Base-by-base conservation (phyloP, 1,140 invertebrate genomes). In the Maconellicoccus hirsutus region DNA sequence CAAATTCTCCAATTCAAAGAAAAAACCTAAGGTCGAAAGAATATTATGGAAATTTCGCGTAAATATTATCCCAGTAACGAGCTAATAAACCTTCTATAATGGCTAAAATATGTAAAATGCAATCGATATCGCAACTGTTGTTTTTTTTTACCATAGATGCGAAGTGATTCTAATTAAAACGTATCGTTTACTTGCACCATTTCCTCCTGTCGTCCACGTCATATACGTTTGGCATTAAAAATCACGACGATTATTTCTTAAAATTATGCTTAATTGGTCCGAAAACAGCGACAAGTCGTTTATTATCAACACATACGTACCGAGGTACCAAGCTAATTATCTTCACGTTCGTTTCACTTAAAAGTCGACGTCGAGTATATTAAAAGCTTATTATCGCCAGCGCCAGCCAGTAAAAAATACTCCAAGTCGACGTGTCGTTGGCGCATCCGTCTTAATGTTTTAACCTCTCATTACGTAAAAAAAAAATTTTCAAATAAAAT, bases 331-430 rank as follows among this genome's bases (percentile, higher is more conserved):
- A 52, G 6, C 42, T 52, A 52, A 52, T 52, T 52, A 52, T 52
- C 42, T 52, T 52, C n/a, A 52, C 42, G 42, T 16, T 52, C 42
- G 42, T 52, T 52, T 52, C n/a, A 52, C 16, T 6, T 12, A 8
- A 8, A 52, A 3, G 42, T 6, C 42, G 6, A 12, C 29, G 42
- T 14, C 42, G n/a, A n/a, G n/a, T 19, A 19, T 52, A 52, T 52
- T 52, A 52, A 52, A 52, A 52, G 42, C 42, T 52, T 52, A 52
- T 52, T 52, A 52, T 16, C 42, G 42, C 42, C 42, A 52, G 29
- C 29, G 29, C 29, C 29, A 33, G 12, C 42, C 6, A 52, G 2
- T 52, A 52, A 52, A 52, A 52, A 52, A 8, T 8, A 52, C 3
- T 33, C 42, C 42, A 16, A 52, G 12, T 52, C 42, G 42, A 52